Evolutionary conservation across 2,888 invertebrate species (phyloP).

Genomic region (Platycheirus rosarum): DNA sequence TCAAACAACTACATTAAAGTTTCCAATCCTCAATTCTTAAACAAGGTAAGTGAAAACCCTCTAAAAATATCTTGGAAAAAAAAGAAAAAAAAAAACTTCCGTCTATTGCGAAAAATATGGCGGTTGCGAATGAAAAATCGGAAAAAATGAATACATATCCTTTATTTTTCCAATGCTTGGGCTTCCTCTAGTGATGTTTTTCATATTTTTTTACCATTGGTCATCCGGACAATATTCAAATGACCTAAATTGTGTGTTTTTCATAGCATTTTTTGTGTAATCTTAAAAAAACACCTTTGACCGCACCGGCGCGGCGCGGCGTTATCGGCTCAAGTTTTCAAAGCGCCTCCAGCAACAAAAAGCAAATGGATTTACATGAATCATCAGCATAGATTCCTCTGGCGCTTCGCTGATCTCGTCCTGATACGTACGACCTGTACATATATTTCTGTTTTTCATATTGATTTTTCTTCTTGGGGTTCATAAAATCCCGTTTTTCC

Average conservation of each 20-base stretch:
- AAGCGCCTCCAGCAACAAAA: constrained; percentile 43
- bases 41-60: constrained; percentile 56
- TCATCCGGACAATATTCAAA: not conserved
- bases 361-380: constrained; percentile 33
- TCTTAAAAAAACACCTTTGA: constrained; percentile 52
- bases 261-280: constrained; percentile 41
- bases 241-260: constrained; percentile 56
- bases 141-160: not conserved
- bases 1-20: constrained; percentile 1
- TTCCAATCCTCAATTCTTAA: constrained; percentile 21
- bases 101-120: constrained; percentile 54
- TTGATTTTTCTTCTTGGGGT: constrained; percentile 17
- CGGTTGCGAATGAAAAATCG: constrained; percentile 26
- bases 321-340: not conserved
- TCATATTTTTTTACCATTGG: not conserved
- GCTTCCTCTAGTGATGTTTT: constrained; percentile 17
- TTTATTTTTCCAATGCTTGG: constrained; percentile 1
- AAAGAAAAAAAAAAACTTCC: constrained; percentile 14
- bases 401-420: constrained; percentile 30
- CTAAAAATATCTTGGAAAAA: not conserved
- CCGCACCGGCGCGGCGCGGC: constrained; percentile 66
- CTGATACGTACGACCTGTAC: not conserved
- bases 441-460: constrained; percentile 14
- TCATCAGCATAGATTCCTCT: constrained; percentile 15
- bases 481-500: too few relatives aligned